Percentiles rank a stretch among this genome's conserved stretches.
Evolutionary conservation across 2,113 vertebrate species (phyloP).

Genomic region (Erythrocercus mccallii): DNA sequence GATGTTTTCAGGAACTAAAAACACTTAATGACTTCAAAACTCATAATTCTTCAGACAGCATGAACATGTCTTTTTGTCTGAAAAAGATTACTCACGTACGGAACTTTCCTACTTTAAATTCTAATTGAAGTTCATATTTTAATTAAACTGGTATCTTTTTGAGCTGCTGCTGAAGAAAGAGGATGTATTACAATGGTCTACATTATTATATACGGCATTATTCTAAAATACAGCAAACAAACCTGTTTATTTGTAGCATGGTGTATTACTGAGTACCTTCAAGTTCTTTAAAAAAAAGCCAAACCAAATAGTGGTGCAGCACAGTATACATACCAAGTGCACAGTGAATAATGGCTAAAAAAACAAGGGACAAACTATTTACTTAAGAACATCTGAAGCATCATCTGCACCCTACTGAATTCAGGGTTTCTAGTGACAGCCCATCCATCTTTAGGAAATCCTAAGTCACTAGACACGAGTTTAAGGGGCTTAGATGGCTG

Average conservation of each 20-base stretch:
- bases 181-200: background rate
- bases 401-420: background rate
- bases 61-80: background rate
- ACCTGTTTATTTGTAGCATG: background rate
- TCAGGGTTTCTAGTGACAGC: background rate
- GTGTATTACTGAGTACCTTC: background rate
- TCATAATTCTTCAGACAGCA: background rate
- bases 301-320: background rate
- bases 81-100: background rate
- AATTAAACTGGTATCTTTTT: background rate
- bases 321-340: background rate
- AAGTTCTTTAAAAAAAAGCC: background rate
- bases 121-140: background rate
- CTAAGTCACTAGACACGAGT: background rate
- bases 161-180: background rate
- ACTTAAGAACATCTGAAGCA: background rate
- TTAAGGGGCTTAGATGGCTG: background rate
- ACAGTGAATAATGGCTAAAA: background rate
- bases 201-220: background rate
- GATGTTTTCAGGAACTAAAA: constrained; percentile 6
- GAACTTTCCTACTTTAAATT: background rate
- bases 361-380: background rate
- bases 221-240: background rate
- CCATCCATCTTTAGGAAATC: background rate
- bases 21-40: background rate